Percentiles rank a stretch among this genome's conserved stretches.
Conservation (phyloP, 2,113 vertebrate genomes). For the Thymallus thymallus region DNA sequence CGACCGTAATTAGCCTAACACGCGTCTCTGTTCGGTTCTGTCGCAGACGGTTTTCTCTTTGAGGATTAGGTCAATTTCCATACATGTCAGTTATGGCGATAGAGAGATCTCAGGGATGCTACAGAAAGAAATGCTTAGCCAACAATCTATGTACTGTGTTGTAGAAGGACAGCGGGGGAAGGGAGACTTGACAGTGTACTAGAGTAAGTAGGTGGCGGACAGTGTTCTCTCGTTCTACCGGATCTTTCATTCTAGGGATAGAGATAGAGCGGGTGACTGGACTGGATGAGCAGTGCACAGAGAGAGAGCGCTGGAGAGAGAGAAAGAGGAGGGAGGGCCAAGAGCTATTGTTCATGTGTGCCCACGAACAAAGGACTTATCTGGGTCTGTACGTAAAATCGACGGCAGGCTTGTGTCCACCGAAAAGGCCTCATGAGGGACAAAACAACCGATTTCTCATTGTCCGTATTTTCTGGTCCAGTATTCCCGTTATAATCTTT, state of each 20-base stretch:
- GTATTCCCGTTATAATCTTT: constrained; percentile 15
- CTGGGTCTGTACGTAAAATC: constrained; percentile 74
- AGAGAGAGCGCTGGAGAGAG: constrained; percentile 59
- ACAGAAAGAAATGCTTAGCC: constrained; percentile 64
- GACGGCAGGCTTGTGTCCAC: constrained; percentile 70
- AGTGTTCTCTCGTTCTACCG: constrained; percentile 41
- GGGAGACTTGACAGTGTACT: constrained; percentile 29
- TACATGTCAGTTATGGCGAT: constrained; percentile 61
- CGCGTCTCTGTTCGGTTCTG: constrained; percentile 24
- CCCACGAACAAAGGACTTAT: constrained; percentile 81
- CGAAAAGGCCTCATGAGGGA: constrained; percentile 69
- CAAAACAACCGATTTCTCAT: constrained; percentile 46
- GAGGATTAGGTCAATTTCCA: constrained; percentile 64
- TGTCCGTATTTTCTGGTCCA: constrained; percentile 6
- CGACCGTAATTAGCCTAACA: background rate
- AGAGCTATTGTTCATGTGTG: constrained; percentile 82
- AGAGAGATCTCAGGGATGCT: constrained; percentile 38
- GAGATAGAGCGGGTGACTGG: constrained; percentile 11
- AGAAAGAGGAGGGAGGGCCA: constrained; percentile 73
- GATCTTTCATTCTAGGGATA: constrained; percentile 17
- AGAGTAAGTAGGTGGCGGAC: constrained; percentile 39
- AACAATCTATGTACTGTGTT: constrained; percentile 67
- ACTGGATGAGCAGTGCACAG: background rate
- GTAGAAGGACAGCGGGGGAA: constrained; percentile 31
- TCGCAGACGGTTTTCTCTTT: background rate